A percentile compares a stretch with the other conserved stretches of the same genome.
Conservation (phyloP, 2,113 vertebrate species). For the Coreoperca whiteheadi region DNA sequence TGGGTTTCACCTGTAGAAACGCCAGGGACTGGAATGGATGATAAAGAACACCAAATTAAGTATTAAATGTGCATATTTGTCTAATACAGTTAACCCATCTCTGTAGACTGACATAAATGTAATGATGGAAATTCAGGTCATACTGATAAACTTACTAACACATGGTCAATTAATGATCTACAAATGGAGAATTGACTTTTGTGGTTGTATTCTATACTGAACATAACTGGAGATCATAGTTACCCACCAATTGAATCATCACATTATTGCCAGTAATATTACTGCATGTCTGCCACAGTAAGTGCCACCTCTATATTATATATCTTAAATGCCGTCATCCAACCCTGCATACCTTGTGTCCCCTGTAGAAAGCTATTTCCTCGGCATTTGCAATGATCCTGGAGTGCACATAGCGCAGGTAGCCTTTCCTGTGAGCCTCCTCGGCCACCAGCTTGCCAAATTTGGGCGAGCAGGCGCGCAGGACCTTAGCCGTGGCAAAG, state of each 20-base stretch:
- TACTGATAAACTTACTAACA: background rate
- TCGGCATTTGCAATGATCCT: constrained; percentile 98
- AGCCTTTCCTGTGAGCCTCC: constrained; percentile 95
- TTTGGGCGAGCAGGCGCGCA: constrained; percentile 94
- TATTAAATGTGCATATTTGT: background rate
- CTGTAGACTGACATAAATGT: background rate
- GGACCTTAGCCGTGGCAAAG: constrained; percentile 92
- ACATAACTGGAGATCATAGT: too few relatives aligned
- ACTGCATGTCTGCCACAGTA: background rate
- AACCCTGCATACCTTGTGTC: constrained; percentile 91
- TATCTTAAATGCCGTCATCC: background rate
- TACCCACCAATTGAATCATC: background rate
- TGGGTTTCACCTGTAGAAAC: background rate
- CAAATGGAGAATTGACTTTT: background rate
- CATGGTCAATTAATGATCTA: background rate
- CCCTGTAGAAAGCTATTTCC: constrained; percentile 98
- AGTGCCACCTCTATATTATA: background rate
- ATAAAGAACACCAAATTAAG: background rate
- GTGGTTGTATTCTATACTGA: background rate
- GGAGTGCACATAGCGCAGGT: constrained; percentile 96
- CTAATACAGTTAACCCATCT: background rate
- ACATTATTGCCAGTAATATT: background rate
- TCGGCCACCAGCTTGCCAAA: constrained; percentile 97
- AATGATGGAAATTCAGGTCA: background rate
- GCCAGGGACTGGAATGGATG: too few relatives aligned